Conservation (phyloP, 2,797 vertebrate genomes). For the Chloroceryle amazona region DNA sequence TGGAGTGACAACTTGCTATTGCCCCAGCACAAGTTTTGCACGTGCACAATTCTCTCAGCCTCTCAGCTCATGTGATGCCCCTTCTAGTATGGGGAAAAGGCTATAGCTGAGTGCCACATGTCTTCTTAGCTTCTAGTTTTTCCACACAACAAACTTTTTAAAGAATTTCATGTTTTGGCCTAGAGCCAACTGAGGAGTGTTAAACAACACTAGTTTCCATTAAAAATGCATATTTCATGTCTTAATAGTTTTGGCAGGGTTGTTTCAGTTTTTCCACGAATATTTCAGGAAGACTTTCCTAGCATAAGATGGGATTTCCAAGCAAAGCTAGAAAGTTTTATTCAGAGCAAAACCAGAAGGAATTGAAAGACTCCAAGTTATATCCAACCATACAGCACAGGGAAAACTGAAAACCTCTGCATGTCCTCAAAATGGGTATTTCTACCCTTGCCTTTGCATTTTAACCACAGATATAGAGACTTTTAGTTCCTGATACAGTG, state of each 20-base stretch:
- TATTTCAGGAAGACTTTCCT: not conserved
- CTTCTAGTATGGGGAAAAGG: not conserved
- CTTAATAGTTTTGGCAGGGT: not conserved
- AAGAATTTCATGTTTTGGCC: not conserved
- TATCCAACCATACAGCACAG: not conserved
- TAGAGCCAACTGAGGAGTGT: not conserved
- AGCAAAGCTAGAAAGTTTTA: not conserved
- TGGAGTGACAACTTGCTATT: not conserved
- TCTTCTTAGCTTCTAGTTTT: not conserved
- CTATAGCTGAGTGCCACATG: not conserved
- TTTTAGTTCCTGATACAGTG: not conserved
- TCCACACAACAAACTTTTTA: not conserved
- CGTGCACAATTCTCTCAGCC: not conserved
- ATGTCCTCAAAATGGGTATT: not conserved
- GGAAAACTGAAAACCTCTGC: not conserved
- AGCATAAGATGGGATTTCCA: not conserved
- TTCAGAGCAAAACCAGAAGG: not conserved
- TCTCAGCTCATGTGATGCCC: not conserved
- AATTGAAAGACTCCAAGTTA: not conserved
- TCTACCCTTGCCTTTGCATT: not conserved
- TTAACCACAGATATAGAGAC: not conserved
- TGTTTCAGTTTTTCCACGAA: not conserved
- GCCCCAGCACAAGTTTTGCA: not conserved
- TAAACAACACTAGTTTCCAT: not conserved
- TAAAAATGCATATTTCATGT: not conserved